Evolutionary conservation across 2,888 invertebrate species (phyloP).

Genomic region (Iphiclides podalirius): DNA sequence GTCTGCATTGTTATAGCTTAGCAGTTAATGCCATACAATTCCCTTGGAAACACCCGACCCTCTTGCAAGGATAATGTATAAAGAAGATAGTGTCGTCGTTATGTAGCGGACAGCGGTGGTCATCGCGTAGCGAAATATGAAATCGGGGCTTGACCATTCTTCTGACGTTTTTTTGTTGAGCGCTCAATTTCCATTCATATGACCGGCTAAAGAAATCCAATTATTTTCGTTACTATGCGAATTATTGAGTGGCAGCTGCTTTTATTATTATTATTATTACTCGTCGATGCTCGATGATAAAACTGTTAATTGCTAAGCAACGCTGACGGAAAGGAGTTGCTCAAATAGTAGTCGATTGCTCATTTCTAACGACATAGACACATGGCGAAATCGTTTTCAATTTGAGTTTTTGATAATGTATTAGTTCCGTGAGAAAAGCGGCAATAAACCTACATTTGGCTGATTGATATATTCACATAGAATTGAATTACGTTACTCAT

Average conservation of each 20-base stretch:
- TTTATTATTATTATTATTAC: constrained; percentile 35
- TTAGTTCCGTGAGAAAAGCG: constrained; percentile 79
- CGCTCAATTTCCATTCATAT: constrained; percentile 41
- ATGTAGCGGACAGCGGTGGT: constrained; percentile 57
- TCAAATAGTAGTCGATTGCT: constrained; percentile 44
- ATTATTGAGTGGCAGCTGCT: constrained; percentile 46
- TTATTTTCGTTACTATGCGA: constrained; percentile 47
- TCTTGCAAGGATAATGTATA: constrained; percentile 69
- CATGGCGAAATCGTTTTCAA: constrained; percentile 73
- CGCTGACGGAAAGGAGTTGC: constrained; percentile 46
- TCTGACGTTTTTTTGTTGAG: constrained; percentile 55
- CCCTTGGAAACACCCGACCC: constrained; percentile 69
- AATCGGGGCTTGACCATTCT: constrained; percentile 69
- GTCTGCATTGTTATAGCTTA: constrained; percentile 68
- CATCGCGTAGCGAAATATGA: constrained; percentile 62
- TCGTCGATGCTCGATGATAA: constrained; percentile 24
- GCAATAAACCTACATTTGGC: constrained; percentile 78
- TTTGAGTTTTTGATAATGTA: constrained; percentile 71
- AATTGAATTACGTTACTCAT: constrained; percentile 70
- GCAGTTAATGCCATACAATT: constrained; percentile 73
- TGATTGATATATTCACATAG: constrained; percentile 77
- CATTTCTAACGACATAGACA: constrained; percentile 59
- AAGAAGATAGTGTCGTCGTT: constrained; percentile 68
- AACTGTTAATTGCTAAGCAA: constrained; percentile 46
- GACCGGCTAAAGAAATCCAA: constrained; percentile 50